Percentiles rank a stretch among this genome's conserved stretches.
These are phyloP conservation scores for Phaenicophaeus curvirostris DNA, from an alignment of 2,797 vertebrate genomes.

Conservation along the genomic window DNA sequence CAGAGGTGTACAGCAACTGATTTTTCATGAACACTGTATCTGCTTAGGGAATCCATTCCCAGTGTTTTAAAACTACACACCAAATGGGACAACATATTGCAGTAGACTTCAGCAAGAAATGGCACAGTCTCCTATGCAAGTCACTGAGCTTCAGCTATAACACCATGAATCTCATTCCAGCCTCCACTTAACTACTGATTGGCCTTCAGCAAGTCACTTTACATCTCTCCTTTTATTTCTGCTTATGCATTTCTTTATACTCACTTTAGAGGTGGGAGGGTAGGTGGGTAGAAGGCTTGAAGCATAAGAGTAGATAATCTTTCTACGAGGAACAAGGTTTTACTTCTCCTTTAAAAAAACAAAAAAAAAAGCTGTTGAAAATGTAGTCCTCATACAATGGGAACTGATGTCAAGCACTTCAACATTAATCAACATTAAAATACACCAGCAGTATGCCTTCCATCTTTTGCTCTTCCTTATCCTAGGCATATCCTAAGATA, in stretches of 20 bases:
- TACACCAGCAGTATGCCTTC: not conserved
- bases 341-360: not conserved
- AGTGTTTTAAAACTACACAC: not conserved
- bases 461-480: not conserved
- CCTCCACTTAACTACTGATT: not conserved
- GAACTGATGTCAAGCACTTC: not conserved
- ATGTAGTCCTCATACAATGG: not conserved
- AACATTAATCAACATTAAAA: not conserved
- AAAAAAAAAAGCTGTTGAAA: not conserved
- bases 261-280: not conserved
- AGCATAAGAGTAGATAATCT: not conserved
- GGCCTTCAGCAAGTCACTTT: not conserved
- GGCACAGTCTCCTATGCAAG: rapidly evolving
- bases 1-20: not conserved
- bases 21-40: not conserved
- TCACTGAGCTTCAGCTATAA: not conserved
- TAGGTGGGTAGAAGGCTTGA: not conserved
- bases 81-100: not conserved
- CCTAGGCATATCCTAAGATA: not conserved
- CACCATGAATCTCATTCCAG: not conserved
- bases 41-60: not conserved
- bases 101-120: not conserved
- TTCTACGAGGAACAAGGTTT: not conserved
- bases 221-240: not conserved
- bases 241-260: not conserved